Percentiles rank a stretch among this genome's conserved stretches.
Conservation (phyloP, 2,888 invertebrate genomes). For the Stegophylla sp. region DNA sequence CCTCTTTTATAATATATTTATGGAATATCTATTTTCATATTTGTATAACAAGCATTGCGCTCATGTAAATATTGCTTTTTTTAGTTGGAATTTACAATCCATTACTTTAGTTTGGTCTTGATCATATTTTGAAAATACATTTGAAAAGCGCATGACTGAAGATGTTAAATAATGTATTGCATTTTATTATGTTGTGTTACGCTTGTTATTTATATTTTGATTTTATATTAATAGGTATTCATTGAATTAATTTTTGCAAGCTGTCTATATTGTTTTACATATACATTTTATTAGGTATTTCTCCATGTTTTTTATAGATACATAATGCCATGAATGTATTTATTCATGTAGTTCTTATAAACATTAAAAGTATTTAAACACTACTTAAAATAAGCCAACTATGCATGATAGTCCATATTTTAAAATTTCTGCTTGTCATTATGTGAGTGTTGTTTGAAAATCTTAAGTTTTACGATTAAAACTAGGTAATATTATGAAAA, state of each 20-base stretch:
- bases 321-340: not conserved
- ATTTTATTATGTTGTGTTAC: conserved; percentile 17
- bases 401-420: too few species aligned
- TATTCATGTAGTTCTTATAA: not conserved
- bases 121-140: conserved; percentile 28
- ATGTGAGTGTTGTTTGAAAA: too few species aligned
- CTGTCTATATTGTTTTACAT: not conserved
- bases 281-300: not conserved
- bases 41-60: conserved; percentile 53
- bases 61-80: conserved; percentile 48
- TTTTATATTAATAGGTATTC: conserved; percentile 2
- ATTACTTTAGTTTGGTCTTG: conserved; percentile 28
- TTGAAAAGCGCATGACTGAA: conserved; percentile 45
- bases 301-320: too few species aligned
- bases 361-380: too few species aligned
- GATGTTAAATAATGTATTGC: conserved; percentile 16
- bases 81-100: conserved; percentile 33
- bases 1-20: conserved; percentile 37
- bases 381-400: too few species aligned
- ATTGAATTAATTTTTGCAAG: not conserved
- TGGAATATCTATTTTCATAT: conserved; percentile 25
- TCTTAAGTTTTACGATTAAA: too few species aligned
- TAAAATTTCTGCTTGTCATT: too few species aligned
- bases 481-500: too few species aligned
- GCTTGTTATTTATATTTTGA: conserved; percentile 26